These are phyloP conservation scores for Corvus hawaiiensis DNA, from an alignment of 2,113 vertebrate genomes.

Conservation along the genomic window DNA sequence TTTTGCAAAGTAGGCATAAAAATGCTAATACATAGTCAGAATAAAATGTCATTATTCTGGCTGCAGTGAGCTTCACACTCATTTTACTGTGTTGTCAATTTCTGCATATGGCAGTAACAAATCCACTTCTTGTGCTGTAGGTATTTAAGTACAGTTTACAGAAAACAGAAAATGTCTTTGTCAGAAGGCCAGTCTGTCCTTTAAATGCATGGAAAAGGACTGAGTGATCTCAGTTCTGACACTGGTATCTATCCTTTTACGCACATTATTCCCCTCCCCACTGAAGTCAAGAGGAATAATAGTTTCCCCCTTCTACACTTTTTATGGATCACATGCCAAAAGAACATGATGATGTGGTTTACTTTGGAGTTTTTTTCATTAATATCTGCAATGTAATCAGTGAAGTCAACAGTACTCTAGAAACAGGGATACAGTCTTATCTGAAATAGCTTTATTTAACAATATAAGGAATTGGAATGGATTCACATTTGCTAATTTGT, in stretches of 20 bases:
- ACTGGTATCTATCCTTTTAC: neutral
- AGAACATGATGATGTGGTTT: neutral
- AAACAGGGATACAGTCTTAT: neutral
- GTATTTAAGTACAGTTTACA: neutral
- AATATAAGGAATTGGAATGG: neutral
- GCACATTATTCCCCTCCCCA: neutral
- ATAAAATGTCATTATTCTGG: neutral
- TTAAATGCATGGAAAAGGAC: neutral
- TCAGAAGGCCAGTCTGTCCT: neutral
- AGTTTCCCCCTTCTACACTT: neutral
- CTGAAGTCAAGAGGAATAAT: neutral
- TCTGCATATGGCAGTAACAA: neutral
- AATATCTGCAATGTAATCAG: neutral
- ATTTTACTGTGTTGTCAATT: neutral
- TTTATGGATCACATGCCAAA: neutral
- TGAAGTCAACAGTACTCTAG: neutral
- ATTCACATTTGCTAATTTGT: constrained; percentile 29
- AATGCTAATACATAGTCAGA: neutral
- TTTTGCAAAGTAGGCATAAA: constrained; percentile 11
- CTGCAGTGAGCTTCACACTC: neutral
- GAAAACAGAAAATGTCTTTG: neutral
- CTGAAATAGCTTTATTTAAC: neutral
- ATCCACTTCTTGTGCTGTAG: neutral
- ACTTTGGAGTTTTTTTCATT: neutral
- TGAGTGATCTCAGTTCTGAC: neutral